Evolutionary conservation across 2,113 vertebrate species (phyloP).

Genomic region (Micronisus gabar): DNA sequence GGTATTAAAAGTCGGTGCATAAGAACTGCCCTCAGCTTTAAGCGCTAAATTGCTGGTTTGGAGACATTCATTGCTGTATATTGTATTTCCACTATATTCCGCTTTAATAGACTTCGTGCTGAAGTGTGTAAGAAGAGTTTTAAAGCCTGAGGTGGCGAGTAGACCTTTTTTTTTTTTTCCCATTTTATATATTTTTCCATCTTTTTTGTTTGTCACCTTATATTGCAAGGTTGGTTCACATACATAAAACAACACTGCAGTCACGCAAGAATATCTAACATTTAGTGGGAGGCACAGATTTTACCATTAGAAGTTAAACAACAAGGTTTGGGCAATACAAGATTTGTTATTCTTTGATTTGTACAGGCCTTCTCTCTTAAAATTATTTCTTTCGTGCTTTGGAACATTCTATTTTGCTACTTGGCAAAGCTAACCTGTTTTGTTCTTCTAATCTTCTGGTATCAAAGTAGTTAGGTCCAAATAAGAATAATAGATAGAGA

Average conservation of each 20-base stretch:
- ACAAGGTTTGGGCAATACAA: conserved; percentile 15
- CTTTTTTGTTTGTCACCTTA: conserved; percentile 74
- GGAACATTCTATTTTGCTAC: neutral
- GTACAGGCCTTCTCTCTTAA: conserved; percentile 19
- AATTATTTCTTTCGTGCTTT: neutral
- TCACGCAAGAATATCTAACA: conserved; percentile 41
- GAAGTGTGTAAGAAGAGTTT: conserved; percentile 75
- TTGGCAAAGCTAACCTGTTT: neutral
- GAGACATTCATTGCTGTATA: conserved; percentile 74
- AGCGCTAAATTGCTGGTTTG: conserved; percentile 79
- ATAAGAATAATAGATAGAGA: neutral
- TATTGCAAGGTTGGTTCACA: conserved; percentile 60
- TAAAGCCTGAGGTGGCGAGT: conserved; percentile 72
- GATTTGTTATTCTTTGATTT: conserved; percentile 48
- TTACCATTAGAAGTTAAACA: conserved; percentile 54
- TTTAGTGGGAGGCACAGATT: conserved; percentile 37
- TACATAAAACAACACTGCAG: conserved; percentile 67
- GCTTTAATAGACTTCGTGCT: conserved; percentile 79
- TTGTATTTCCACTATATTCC: conserved; percentile 79
- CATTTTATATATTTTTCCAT: conserved; percentile 75
- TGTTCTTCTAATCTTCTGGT: neutral
- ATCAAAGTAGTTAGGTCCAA: neutral
- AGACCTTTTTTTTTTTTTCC: neutral
- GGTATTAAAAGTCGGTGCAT: conserved; percentile 86
- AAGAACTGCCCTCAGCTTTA: conserved; percentile 84